Conservation (phyloP, 2,797 vertebrate species). For the Diplodus puntazzo region DNA sequence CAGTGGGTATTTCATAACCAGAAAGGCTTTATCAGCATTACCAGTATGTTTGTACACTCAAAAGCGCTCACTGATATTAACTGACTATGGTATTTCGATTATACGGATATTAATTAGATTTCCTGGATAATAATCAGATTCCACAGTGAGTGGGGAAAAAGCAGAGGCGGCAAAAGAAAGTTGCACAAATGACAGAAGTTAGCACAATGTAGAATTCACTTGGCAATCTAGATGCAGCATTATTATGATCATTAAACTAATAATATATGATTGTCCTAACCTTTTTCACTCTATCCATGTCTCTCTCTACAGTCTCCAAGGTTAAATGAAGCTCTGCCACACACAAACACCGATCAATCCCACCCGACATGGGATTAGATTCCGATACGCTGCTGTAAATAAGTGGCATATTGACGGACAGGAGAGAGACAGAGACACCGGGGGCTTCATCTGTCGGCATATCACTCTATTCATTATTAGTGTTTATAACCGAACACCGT, state of each 20-base stretch:
- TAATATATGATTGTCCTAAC: neutral
- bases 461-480: constrained; percentile 57
- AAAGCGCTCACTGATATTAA: constrained; percentile 7
- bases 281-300: neutral
- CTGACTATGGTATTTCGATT: constrained; percentile 16
- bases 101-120: constrained; percentile 6
- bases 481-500: constrained; percentile 30
- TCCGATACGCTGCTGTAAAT: constrained; percentile 44
- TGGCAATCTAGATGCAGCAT: neutral
- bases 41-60: neutral
- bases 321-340: constrained; percentile 38
- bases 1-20: neutral
- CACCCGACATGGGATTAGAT: constrained; percentile 54
- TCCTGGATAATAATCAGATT: constrained; percentile 3
- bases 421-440: constrained; percentile 23
- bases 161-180: neutral
- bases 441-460: constrained; percentile 38
- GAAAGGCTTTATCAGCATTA: neutral
- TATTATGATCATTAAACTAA: neutral
- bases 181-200: neutral
- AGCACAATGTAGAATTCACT: neutral
- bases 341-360: constrained; percentile 64
- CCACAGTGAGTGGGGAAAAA: neutral
- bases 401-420: constrained; percentile 46
- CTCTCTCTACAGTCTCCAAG: constrained; percentile 15